These are phyloP conservation scores for Drosophila nannoptera DNA, from an alignment of 1,140 invertebrate genomes.

Conservation along the genomic window DNA sequence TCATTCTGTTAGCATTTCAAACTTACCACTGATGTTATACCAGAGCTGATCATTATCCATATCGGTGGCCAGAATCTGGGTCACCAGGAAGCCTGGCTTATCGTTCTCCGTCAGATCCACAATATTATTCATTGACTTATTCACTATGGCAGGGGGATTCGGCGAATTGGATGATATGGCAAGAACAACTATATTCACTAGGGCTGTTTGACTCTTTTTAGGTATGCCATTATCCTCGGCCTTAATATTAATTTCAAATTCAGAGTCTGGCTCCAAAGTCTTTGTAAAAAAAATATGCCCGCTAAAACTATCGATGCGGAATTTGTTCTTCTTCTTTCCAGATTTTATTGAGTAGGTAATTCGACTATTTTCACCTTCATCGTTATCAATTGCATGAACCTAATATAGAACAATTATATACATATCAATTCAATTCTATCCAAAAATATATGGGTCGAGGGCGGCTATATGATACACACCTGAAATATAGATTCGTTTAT, in stretches of 20 bases:
- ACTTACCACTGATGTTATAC: conserved; percentile 93
- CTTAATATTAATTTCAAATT: conserved; percentile 89
- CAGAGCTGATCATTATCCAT: conserved; percentile 91
- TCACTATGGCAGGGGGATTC: conserved; percentile 82
- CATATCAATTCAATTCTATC: background rate
- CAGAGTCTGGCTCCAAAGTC: conserved; percentile 85
- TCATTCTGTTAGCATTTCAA: background rate
- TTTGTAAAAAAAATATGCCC: conserved; percentile 88
- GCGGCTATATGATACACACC: conserved; percentile 70
- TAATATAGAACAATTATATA: conserved; percentile 68
- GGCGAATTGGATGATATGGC: conserved; percentile 81
- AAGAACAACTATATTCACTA: conserved; percentile 86
- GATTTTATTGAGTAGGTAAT: conserved; percentile 90
- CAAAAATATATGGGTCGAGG: background rate
- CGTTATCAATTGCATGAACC: conserved; percentile 92
- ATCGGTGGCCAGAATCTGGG: conserved; percentile 89
- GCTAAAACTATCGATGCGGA: conserved; percentile 88
- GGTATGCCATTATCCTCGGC: conserved; percentile 88
- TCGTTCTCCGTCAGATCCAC: conserved; percentile 92
- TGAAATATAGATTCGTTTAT: conserved; percentile 84
- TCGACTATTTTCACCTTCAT: conserved; percentile 89
- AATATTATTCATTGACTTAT: conserved; percentile 82
- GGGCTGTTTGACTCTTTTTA: conserved; percentile 84
- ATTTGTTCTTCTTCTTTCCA: conserved; percentile 85
- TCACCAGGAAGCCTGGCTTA: conserved; percentile 89